These are phyloP conservation scores for Rugalucina vietnamica DNA, from an alignment of 2,888 invertebrate genomes.

Conservation along the genomic window DNA sequence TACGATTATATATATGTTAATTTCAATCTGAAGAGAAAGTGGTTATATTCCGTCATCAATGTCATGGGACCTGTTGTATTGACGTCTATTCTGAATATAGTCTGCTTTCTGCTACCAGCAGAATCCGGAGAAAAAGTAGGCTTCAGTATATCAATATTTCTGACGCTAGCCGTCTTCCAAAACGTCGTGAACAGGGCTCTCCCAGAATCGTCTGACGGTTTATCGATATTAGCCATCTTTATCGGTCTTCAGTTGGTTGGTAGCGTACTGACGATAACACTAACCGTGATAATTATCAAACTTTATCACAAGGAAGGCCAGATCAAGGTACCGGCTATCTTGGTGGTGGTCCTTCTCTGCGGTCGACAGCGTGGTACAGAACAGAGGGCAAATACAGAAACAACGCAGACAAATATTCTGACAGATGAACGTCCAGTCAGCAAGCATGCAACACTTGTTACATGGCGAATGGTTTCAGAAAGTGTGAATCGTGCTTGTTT, in stretches of 20 bases:
- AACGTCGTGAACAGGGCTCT: conserved; percentile 49
- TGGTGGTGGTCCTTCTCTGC: background rate
- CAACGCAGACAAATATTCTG: background rate
- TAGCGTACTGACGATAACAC: conserved; percentile 51
- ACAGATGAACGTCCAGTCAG: background rate
- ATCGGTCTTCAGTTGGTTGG: conserved; percentile 52
- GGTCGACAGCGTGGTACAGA: background rate
- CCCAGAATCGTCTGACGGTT: conserved; percentile 51
- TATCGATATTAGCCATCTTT: conserved; percentile 58
- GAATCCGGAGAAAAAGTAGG: conserved; percentile 60
- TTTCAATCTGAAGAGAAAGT: conserved; percentile 42
- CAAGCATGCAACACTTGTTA: background rate
- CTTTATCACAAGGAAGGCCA: conserved; percentile 35
- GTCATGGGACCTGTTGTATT: conserved; percentile 58
- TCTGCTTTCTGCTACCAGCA: conserved; percentile 58
- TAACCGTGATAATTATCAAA: conserved; percentile 39
- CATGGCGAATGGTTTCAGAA: background rate
- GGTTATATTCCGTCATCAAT: conserved; percentile 53
- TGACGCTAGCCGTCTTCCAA: conserved; percentile 58
- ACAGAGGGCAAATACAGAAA: background rate
- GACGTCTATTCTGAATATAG: conserved; percentile 50
- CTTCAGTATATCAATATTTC: conserved; percentile 56
- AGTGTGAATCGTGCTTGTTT: conserved; percentile 6
- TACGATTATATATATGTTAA: too few relatives aligned
- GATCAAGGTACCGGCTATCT: background rate